Evolutionary conservation across 2,113 vertebrate genomes (phyloP), one percentile per base, ranked within the genome.

Genomic region (Uropsilus gracilis): DNA sequence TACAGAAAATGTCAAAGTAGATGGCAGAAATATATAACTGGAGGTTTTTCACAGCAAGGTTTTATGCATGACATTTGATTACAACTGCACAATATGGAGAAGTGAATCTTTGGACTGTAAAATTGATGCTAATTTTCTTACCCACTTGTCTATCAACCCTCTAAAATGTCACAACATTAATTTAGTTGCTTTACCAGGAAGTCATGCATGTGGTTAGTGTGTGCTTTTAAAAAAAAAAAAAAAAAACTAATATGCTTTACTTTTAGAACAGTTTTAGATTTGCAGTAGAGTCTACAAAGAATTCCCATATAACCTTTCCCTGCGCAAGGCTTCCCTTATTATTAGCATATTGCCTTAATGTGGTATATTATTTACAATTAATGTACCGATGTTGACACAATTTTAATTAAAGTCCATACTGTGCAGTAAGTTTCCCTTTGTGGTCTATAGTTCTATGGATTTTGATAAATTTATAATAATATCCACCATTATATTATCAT

Each of bases 181-280:
- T 83, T 94, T 93, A 89, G 94, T 81, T 53, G 77, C 94, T 82
- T 96, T 97, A 91, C 96, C 95, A 96, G 97, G 68, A 97, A 97
- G 95, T 61, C 7, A 22, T 55, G 34, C 32, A 39, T 93, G 90
- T 73, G 86, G 86, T 96, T 91, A 83, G 32, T 83, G 46, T 61
- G n/a, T 72, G 13, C 39, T 76, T 63, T 55, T 82, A 46, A 42
- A 2, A 87, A 91, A 69, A 66, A 30, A 46, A 42, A 2, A 87
- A 91, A 69, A 66, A 30, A 8, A 48, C 71, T 72, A 93, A 87
- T 76, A 83, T 55, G 16, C 18, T 87, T 93, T 94, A 94, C 81
- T 94, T 96, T 96, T 84, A 87, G 87, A 89, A 93, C 34, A 86
- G 37, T 66, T 94, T 89, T 76, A 94, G 71, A 77, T 72, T 93